Evolutionary conservation across 2,113 vertebrate species (phyloP).

Genomic region (Lutjanus erythropterus): DNA sequence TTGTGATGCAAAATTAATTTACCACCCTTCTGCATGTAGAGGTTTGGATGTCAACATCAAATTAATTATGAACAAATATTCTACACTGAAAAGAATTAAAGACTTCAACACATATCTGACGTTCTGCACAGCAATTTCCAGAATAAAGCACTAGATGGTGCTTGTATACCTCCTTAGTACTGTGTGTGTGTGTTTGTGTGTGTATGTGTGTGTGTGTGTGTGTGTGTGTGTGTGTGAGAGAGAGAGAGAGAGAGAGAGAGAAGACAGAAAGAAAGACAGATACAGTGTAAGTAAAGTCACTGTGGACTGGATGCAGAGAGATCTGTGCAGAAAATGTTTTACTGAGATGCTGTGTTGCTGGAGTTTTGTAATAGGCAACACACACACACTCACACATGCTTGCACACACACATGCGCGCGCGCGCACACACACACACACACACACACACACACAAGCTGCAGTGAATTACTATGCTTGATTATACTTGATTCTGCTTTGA

Average conservation of each 20-base stretch:
- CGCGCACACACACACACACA: conserved; percentile 29
- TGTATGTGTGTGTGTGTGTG: conserved; percentile 51
- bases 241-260: neutral
- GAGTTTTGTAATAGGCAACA: conserved; percentile 32
- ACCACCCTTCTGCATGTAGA: neutral
- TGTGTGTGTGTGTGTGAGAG: conserved; percentile 45
- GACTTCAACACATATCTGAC: conserved; percentile 13
- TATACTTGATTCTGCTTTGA: conserved; percentile 71
- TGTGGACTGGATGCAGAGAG: conserved; percentile 61
- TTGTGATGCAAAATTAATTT: neutral
- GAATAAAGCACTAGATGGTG: conserved; percentile 95
- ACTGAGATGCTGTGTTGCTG: conserved; percentile 31
- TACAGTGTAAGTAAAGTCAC: conserved; percentile 36
- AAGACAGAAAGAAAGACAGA: conserved; percentile 10
- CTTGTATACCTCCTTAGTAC: conserved; percentile 89
- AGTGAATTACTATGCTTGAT: conserved; percentile 68
- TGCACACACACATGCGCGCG: conserved; percentile 29
- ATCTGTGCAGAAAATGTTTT: conserved; percentile 55
- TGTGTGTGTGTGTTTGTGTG: conserved; percentile 50
- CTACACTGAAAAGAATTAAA: neutral
- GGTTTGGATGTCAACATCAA: neutral
- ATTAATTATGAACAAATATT: neutral
- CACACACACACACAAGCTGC: conserved; percentile 38
- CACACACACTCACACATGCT: conserved; percentile 16
- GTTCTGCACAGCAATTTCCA: conserved; percentile 85